Evolutionary conservation across 2,113 vertebrate genomes (phyloP), one percentile per base, ranked within the genome.

Genomic region (Orycteropus afer): DNA sequence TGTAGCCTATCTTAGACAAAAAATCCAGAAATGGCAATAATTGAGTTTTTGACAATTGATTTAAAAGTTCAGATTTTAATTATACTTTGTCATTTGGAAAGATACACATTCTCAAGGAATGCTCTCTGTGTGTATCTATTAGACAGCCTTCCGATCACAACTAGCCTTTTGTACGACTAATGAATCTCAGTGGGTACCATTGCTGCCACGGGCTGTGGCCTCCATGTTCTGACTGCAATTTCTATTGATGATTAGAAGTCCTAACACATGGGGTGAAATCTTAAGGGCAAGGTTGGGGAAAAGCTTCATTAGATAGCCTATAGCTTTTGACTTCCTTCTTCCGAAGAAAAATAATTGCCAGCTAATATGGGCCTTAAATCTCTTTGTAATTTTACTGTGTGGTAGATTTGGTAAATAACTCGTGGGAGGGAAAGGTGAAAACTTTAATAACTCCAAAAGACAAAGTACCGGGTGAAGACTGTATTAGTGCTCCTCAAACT

Each of bases 11-110:
- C 13, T 2, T 1, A 96, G 96, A 94, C 9, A 93, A 87, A 65
- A 45, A 77, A 34, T 51, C 74, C 7, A 51, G 29, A 84, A 47
- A 78, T 29, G 65, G 73, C 32, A 96, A 77, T 97, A 96, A 97
- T 74, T 93, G 87, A 80, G 76, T 67, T 96, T 97, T 96, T 98
- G 96, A 97, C 92, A 98, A 74, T 88, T 96, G 97, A 97, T 97
- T 97, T 97, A 97, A 95, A 27, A 29, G 73, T 94, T 98, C 82
- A 91, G 81, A 80, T 96, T 97, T 97, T 96, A 98, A 98, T 97
- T 98, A 76, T 93, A 95, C 97, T 98, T 98, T 98, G 82, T 97
- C 95, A 97, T 97, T 96, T 97, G 94, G 97, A 98, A 93, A 93
- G 83, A 97, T 96, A 97, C 59, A 18, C 84, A 97, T 96, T 98